Conservation (phyloP, 2,888 invertebrate species). For the Nomada lathburiana region DNA sequence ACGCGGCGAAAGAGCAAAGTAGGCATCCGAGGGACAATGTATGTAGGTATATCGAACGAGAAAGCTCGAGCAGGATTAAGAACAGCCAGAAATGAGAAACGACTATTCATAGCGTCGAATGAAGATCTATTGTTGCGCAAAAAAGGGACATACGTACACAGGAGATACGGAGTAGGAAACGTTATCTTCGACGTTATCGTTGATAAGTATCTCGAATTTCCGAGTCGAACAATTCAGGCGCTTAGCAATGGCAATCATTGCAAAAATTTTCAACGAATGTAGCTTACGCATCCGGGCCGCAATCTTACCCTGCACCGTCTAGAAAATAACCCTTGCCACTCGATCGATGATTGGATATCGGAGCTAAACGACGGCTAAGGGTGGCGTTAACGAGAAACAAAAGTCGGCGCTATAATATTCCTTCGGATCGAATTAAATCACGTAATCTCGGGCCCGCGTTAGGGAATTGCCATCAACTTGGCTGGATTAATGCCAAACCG, state of each 20-base stretch:
- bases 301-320: too few relatives aligned
- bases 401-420: slow-evolving; percentile 16
- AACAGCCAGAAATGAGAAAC: slow-evolving; percentile 57
- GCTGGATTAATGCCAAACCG: slow-evolving; percentile 61
- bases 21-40: slow-evolving; percentile 41
- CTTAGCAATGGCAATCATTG: too few relatives aligned
- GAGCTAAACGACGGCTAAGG: neutral
- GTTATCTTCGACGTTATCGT: too few relatives aligned
- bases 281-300: too few relatives aligned
- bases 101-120: slow-evolving; percentile 31
- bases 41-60: slow-evolving; percentile 51
- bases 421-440: slow-evolving; percentile 49
- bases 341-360: too few relatives aligned
- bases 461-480: slow-evolving; percentile 55
- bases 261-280: too few relatives aligned
- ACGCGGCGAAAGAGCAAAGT: slow-evolving; percentile 48
- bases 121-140: too few relatives aligned
- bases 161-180: too few relatives aligned
- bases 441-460: slow-evolving; percentile 50
- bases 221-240: too few relatives aligned
- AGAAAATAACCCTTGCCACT: too few relatives aligned
- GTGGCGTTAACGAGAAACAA: neutral
- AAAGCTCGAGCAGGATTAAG: slow-evolving; percentile 57
- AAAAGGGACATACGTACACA: too few relatives aligned
- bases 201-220: too few relatives aligned